Conservation (phyloP, 1,140 invertebrate genomes). For the Eriocheir sinensis region DNA sequence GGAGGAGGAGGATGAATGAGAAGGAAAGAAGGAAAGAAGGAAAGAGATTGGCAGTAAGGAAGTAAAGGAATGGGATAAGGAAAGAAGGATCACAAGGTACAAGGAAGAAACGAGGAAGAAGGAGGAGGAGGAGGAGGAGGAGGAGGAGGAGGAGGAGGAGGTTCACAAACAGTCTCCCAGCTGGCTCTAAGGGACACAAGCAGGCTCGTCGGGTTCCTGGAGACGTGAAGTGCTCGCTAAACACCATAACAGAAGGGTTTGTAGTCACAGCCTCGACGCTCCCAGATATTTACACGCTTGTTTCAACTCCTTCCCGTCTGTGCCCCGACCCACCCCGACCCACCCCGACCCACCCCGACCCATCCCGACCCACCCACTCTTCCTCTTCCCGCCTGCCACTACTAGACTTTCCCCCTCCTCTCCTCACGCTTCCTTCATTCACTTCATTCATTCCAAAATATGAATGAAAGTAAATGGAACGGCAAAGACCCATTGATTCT, state of each 20-base stretch:
- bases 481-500: no score
- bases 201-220: background rate
- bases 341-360: background rate
- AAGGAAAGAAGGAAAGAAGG: no score
- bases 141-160: background rate
- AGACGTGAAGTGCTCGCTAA: constrained; percentile 50
- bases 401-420: background rate
- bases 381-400: background rate
- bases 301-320: background rate
- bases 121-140: no score
- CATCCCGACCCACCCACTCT: background rate
- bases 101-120: no score
- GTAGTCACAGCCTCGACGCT: constrained; percentile 4
- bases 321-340: background rate
- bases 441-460: no score
- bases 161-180: background rate
- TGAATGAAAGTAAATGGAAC: no score
- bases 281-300: background rate
- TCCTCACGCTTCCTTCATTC: background rate
- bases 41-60: no score
- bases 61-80: no score
- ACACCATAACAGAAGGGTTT: constrained; percentile 62
- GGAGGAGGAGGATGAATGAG: no score
- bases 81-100: no score
- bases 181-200: background rate